Percentiles rank a stretch among this genome's conserved stretches.
Evolutionary conservation across 2,113 vertebrate species (phyloP).

Genomic region (Daphoenositta chrysoptera): DNA sequence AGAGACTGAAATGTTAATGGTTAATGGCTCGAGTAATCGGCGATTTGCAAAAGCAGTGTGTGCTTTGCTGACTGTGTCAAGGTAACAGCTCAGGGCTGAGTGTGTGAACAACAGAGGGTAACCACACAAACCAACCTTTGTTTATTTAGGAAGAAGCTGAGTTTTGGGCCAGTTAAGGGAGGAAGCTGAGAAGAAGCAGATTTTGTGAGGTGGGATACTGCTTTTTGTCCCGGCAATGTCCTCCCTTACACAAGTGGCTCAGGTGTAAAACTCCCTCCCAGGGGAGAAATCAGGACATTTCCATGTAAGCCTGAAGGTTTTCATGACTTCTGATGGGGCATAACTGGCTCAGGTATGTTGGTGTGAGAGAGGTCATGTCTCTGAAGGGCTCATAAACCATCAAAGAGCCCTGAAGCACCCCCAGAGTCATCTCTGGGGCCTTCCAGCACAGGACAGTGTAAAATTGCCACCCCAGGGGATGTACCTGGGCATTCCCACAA

Average conservation of each 20-base stretch:
- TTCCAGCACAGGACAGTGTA: not conserved
- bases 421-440: not conserved
- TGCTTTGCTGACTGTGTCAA: not conserved
- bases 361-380: not conserved
- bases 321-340: not conserved
- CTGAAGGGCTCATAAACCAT: not conserved
- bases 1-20: not conserved
- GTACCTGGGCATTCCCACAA: not conserved
- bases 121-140: not conserved
- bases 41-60: not conserved
- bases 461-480: not conserved
- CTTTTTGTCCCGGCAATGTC: not conserved
- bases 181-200: not conserved
- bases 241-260: not conserved
- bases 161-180: not conserved
- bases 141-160: not conserved
- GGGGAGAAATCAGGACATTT: not conserved
- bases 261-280: not conserved
- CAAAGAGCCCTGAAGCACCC: fast-evolving
- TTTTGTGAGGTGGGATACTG: fast-evolving
- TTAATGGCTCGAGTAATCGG: not conserved
- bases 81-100: not conserved
- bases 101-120: not conserved
- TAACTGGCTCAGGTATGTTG: not conserved
- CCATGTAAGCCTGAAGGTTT: not conserved